A percentile compares a stretch with the other conserved stretches of the same genome.
phyloP scores from a whole-genome alignment of 1,140 invertebrate genomes.

The Contarinia nasturtii region DNA sequence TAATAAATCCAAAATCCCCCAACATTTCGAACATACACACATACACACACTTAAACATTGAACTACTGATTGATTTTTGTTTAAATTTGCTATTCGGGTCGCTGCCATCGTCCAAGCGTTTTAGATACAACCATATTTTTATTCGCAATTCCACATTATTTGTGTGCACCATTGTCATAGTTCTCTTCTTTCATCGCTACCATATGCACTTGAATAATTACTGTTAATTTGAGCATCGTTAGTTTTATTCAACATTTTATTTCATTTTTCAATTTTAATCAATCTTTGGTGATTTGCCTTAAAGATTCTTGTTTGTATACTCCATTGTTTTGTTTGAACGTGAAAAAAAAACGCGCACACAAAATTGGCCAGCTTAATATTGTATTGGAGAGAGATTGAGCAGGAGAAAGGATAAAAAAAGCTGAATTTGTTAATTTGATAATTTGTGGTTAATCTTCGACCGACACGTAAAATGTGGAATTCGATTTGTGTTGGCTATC shows the following conservation, averaged over 20 bases:
- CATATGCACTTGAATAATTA: too few species aligned
- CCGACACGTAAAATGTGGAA: slow-evolving; percentile 19
- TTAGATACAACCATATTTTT: not conserved
- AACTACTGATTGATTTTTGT: not conserved
- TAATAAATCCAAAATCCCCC: too few species aligned
- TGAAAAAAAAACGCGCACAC: too few species aligned
- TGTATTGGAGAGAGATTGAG: too few species aligned
- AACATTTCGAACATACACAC: too few species aligned
- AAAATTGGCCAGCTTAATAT: too few species aligned
- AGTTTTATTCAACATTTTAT: not conserved
- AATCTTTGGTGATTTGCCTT: not conserved
- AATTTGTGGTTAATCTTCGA: slow-evolving; percentile 9
- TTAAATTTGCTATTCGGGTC: not conserved
- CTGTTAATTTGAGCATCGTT: too few species aligned
- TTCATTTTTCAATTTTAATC: not conserved
- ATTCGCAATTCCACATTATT: too few species aligned
- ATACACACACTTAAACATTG: not conserved
- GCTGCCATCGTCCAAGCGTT: not conserved
- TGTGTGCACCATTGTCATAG: too few species aligned
- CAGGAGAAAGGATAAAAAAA: not conserved
- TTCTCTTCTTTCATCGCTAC: too few species aligned
- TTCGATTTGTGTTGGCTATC: slow-evolving; percentile 14
- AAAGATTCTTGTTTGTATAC: not conserved
- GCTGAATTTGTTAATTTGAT: not conserved
- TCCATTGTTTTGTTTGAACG: not conserved